Conservation (phyloP, 2,797 vertebrate species). For the Bufotes viridis region DNA sequence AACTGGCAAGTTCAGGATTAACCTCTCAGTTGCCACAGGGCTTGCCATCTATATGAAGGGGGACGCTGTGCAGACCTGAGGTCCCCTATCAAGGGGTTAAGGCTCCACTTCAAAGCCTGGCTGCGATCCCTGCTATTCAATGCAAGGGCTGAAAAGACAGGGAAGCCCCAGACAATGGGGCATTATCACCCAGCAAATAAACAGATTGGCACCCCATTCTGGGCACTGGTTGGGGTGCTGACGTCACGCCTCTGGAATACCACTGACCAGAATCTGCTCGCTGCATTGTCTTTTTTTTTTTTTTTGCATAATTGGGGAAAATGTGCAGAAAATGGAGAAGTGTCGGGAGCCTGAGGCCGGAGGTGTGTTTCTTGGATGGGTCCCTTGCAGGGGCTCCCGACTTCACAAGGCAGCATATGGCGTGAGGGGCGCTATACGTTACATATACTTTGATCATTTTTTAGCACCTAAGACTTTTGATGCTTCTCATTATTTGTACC, state of each 20-base stretch:
- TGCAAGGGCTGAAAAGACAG: background rate
- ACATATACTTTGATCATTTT: background rate
- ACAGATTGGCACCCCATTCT: conserved; percentile 2
- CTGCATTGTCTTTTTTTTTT: too few species aligned
- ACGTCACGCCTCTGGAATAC: too few species aligned
- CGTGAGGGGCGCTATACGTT: background rate
- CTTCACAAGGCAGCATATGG: background rate
- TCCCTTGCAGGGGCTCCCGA: too few species aligned
- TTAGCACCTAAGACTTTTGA: background rate
- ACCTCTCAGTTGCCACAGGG: conserved; percentile 16
- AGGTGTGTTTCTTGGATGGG: too few species aligned
- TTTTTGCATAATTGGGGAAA: background rate
- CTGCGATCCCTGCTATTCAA: conserved; percentile 37
- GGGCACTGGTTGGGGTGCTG: too few species aligned
- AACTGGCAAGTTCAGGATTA: conserved; percentile 47
- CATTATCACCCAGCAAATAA: conserved; percentile 9
- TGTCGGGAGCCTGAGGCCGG: too few species aligned
- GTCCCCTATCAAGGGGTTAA: conserved; percentile 29
- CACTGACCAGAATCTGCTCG: background rate
- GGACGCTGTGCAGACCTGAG: too few species aligned
- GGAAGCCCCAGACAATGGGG: too few species aligned
- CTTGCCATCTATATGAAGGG: background rate
- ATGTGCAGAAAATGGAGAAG: background rate
- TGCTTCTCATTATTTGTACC: background rate
- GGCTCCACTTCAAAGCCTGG: conserved; percentile 43